These are phyloP conservation scores for Drosophila picticornis DNA, from an alignment of 2,888 invertebrate genomes.

Conservation along the genomic window DNA sequence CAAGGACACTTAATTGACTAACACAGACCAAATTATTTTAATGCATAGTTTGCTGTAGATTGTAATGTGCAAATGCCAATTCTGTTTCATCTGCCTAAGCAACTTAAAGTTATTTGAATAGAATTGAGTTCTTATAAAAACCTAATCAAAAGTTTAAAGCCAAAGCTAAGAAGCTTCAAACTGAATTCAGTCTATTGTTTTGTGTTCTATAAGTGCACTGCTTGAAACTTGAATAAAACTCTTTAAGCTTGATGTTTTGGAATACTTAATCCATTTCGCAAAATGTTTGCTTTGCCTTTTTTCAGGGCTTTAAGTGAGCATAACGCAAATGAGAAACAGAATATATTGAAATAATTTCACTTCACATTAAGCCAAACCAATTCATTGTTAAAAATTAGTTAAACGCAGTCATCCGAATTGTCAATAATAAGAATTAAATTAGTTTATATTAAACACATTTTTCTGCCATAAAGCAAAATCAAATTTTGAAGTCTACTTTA, in stretches of 20 bases:
- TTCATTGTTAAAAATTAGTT: neutral
- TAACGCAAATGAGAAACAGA: neutral
- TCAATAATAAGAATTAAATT: neutral
- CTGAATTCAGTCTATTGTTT: neutral
- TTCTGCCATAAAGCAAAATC: neutral
- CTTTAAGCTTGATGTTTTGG: neutral
- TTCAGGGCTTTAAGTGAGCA: neutral
- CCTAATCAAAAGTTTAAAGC: conserved; percentile 2
- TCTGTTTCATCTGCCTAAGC: neutral
- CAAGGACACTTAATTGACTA: conserved; percentile 29
- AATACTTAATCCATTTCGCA: neutral
- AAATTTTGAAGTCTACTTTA: neutral
- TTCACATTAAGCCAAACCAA: neutral
- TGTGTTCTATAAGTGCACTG: neutral
- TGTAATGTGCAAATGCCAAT: neutral
- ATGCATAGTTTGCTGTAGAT: neutral
- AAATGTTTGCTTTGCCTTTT: neutral
- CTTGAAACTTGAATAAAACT: neutral
- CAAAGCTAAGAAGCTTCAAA: neutral
- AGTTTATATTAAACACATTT: neutral
- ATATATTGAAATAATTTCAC: neutral
- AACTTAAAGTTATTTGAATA: neutral
- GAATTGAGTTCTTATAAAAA: neutral
- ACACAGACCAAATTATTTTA: conserved; percentile 39
- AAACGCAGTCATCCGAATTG: neutral